phyloP scores from a whole-genome alignment of 2,797 vertebrate genomes.

The Menidia menidia region DNA sequence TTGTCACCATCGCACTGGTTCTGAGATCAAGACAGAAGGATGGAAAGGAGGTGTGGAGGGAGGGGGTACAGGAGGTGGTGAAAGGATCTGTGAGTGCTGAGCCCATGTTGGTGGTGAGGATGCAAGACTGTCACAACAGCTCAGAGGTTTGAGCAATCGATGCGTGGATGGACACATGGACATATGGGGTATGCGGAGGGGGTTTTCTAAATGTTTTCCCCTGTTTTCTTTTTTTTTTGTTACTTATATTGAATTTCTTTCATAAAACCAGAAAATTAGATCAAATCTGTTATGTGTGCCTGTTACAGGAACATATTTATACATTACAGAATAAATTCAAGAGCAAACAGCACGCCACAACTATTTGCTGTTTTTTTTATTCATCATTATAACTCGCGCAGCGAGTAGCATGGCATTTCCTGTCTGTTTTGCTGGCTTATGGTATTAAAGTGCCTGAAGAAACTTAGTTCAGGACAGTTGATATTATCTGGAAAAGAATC shows the following conservation, averaged over 20 bases:
- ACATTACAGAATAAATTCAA: conserved; percentile 39
- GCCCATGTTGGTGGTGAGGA: conserved; percentile 87
- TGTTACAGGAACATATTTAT: conserved; percentile 33
- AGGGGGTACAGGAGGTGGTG: conserved; percentile 77
- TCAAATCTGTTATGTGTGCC: conserved; percentile 31
- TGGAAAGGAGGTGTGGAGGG: conserved; percentile 69
- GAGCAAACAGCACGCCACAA: conserved; percentile 31
- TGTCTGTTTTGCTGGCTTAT: conserved; percentile 35
- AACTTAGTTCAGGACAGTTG: conserved; percentile 52
- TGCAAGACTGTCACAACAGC: conserved; percentile 85
- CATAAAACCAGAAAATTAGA: conserved; percentile 61
- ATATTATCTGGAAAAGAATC: conserved; percentile 30
- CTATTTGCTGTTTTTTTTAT: conserved; percentile 35
- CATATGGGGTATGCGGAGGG: conserved; percentile 35
- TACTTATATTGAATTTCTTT: conserved; percentile 60
- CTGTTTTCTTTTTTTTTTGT: conserved; percentile 5
- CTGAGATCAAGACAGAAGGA: conserved; percentile 78
- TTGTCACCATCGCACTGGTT: conserved; percentile 70
- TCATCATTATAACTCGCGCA: conserved; percentile 43
- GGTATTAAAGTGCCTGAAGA: conserved; percentile 74
- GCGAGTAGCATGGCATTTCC: conserved; percentile 30
- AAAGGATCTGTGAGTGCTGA: conserved; percentile 81
- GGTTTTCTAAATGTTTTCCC: conserved; percentile 53
- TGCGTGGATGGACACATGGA: conserved; percentile 45
- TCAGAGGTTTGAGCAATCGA: conserved; percentile 89